Percentiles rank a stretch among this genome's conserved stretches.
Evolutionary conservation across 2,113 vertebrate species (phyloP).

Genomic region (Hemibagrus wyckioides): DNA sequence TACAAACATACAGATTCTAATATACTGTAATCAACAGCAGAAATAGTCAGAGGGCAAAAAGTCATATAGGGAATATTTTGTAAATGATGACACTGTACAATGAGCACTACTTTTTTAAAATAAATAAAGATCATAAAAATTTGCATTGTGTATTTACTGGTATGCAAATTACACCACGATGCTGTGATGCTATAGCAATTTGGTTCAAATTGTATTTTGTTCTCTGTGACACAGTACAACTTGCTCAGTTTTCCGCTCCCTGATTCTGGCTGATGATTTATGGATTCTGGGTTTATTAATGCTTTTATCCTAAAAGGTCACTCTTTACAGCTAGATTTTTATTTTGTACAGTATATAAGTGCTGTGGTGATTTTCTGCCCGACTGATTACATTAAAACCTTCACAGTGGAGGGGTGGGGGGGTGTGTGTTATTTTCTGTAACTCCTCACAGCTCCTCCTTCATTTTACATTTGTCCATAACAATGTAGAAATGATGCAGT

Average conservation of each 20-base stretch:
- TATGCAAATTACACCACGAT: too few species aligned
- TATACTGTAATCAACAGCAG: neutral
- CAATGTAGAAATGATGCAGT: neutral
- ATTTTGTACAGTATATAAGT: neutral
- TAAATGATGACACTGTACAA: neutral
- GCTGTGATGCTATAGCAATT: neutral
- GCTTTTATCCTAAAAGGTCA: neutral
- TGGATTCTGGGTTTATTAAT: neutral
- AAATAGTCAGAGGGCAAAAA: neutral
- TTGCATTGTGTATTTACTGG: neutral
- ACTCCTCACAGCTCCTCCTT: neutral
- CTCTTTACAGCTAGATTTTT: neutral
- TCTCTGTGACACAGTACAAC: neutral
- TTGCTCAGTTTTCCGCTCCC: neutral
- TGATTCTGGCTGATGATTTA: neutral
- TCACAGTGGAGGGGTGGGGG: neutral
- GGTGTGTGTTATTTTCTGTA: neutral
- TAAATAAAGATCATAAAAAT: neutral
- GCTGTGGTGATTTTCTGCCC: neutral
- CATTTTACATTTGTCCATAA: neutral
- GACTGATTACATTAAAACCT: neutral
- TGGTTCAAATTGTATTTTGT: neutral
- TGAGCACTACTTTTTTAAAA: neutral
- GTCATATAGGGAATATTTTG: neutral
- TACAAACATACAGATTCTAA: neutral